A percentile compares a stretch with the other conserved stretches of the same genome.
phyloP scores from a whole-genome alignment of 2,113 vertebrate genomes.

The Castor canadensis region DNA sequence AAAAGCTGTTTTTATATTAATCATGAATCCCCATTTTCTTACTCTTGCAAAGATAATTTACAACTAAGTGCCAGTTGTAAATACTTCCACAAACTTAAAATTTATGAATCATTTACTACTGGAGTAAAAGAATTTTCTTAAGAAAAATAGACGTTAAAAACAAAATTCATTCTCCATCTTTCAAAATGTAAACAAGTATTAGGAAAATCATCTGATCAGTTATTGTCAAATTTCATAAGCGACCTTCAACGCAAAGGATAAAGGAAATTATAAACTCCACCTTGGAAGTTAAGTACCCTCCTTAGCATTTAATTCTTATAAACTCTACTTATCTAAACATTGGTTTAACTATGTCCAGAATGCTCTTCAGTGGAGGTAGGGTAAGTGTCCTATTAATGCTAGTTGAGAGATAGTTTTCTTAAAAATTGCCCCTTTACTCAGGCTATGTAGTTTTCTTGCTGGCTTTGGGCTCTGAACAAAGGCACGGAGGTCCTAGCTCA shows the following conservation, averaged over 20 bases:
- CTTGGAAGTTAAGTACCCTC: neutral
- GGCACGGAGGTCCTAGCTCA: neutral
- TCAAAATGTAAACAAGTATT: neutral
- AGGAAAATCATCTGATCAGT: neutral
- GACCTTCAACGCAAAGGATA: neutral
- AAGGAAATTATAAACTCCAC: constrained; percentile 32
- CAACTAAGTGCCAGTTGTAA: neutral
- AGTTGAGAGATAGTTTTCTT: neutral
- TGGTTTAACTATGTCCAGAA: neutral
- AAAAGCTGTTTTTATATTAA: constrained; percentile 35
- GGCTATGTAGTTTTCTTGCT: neutral
- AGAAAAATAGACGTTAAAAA: neutral
- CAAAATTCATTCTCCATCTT: neutral
- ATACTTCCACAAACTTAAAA: neutral
- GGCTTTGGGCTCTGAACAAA: neutral
- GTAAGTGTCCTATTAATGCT: neutral
- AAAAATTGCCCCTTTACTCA: neutral
- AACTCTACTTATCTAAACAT: neutral
- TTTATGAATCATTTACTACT: neutral
- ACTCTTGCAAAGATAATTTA: neutral
- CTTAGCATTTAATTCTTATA: neutral
- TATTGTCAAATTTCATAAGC: neutral
- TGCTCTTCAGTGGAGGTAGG: neutral
- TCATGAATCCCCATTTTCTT: neutral
- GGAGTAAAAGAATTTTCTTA: neutral